Percentiles rank a stretch among this genome's conserved stretches.
phyloP scores from a whole-genome alignment of 2,888 invertebrate genomes.

The Halictus quadricinctus region DNA sequence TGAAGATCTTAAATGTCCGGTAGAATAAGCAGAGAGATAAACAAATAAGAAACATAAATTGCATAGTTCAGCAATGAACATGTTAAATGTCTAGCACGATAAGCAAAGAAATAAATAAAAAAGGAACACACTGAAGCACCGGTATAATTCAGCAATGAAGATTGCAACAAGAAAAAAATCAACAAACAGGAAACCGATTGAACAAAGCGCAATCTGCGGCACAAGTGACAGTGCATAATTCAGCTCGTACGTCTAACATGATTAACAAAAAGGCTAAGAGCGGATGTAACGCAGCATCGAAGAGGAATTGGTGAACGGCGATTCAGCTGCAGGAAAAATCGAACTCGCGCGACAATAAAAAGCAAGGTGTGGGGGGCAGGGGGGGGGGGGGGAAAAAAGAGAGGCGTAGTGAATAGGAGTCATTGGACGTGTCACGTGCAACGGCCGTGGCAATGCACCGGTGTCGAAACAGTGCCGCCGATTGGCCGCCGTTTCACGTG shows the following conservation, averaged over 20 bases:
- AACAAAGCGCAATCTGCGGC: neutral
- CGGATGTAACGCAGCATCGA: neutral
- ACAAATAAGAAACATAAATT: neutral
- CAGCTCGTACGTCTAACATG: neutral
- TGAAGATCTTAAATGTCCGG: neutral
- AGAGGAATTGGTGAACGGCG: neutral
- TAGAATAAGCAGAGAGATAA: neutral
- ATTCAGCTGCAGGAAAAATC: neutral
- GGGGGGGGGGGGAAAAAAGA: neutral
- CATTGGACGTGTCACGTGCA: conserved; percentile 28
- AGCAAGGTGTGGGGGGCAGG: too few species aligned
- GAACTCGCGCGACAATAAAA: neutral
- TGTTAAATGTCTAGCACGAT: neutral
- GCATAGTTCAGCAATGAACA: neutral
- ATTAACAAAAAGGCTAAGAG: neutral
- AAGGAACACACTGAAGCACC: neutral
- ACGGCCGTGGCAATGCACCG: conserved; percentile 33
- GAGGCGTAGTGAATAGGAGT: conserved; percentile 17
- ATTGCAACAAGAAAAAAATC: neutral
- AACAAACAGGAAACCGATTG: neutral
- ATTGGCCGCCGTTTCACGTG: conserved; percentile 15
- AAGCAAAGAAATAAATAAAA: neutral
- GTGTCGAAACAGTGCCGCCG: conserved; percentile 29
- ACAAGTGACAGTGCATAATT: neutral
- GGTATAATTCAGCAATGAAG: neutral